Conservation (phyloP, 2,888 invertebrate genomes). For the Pyrrhia umbra region DNA sequence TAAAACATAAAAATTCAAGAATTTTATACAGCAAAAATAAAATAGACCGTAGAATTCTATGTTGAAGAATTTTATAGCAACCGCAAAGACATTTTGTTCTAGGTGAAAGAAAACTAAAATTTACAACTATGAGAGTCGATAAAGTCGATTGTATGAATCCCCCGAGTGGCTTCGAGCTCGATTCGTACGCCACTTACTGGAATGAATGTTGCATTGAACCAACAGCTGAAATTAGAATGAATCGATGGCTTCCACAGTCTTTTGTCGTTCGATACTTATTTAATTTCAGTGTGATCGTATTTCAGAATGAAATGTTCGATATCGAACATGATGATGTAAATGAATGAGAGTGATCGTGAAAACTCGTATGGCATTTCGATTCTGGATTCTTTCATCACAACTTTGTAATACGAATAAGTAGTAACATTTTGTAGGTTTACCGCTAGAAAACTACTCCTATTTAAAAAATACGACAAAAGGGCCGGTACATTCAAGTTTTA, state of each 20-base stretch:
- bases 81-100: constrained; percentile 49
- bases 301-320: constrained; percentile 14
- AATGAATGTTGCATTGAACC: constrained; percentile 71
- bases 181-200: constrained; percentile 69
- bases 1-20: constrained; percentile 10
- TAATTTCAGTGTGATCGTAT: constrained; percentile 39
- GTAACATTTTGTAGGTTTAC: too few relatives aligned
- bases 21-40: constrained; percentile 30
- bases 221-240: constrained; percentile 68
- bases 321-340: constrained; percentile 4
- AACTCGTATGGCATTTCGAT: not conserved
- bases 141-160: constrained; percentile 75
- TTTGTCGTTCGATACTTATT: constrained; percentile 53
- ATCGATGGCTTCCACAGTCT: constrained; percentile 47
- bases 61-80: constrained; percentile 48
- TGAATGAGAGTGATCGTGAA: constrained; percentile 10
- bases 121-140: constrained; percentile 71
- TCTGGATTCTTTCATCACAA: too few relatives aligned
- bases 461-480: too few relatives aligned
- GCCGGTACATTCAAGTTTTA: too few relatives aligned
- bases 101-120: constrained; percentile 70
- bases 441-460: too few relatives aligned
- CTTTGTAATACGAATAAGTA: too few relatives aligned
- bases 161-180: constrained; percentile 61
- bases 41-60: constrained; percentile 44